Evolutionary conservation across 2,113 vertebrate genomes (phyloP).

Genomic region (Halcyon malimbica): DNA sequence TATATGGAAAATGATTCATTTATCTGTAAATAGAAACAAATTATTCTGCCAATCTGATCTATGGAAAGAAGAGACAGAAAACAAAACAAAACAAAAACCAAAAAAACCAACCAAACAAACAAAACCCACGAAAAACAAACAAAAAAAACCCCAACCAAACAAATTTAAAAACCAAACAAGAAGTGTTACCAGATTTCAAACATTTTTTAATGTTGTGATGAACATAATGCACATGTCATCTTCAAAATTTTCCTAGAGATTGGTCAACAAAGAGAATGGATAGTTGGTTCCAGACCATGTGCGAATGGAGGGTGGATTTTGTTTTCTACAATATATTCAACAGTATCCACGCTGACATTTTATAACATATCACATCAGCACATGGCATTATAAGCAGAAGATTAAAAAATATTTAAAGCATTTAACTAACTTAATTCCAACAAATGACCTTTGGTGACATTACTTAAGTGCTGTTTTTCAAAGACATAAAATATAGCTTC

Average conservation of each 20-base stretch:
- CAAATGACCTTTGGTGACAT: not conserved
- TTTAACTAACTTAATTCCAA: conserved; percentile 18
- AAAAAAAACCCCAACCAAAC: too few relatives aligned
- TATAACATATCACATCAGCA: not conserved
- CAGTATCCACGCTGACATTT: not conserved
- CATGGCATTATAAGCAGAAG: not conserved
- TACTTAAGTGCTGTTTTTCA: not conserved
- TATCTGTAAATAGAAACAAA: not conserved
- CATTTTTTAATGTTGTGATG: not conserved
- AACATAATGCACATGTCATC: not conserved
- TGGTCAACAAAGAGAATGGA: not conserved
- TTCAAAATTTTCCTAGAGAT: not conserved
- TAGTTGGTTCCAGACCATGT: not conserved
- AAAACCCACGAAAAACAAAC: too few relatives aligned
- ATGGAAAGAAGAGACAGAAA: not conserved
- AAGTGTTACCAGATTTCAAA: not conserved
- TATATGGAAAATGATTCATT: not conserved
- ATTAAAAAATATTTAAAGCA: not conserved
- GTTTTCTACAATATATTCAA: not conserved
- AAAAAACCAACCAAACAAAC: too few relatives aligned
- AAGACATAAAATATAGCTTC: not conserved
- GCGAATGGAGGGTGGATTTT: not conserved
- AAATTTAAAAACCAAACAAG: not conserved
- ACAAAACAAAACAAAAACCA: not conserved
- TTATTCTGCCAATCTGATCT: not conserved